Evolutionary conservation across 2,797 vertebrate genomes (phyloP), one percentile per base, ranked within the genome.

Genomic region (Falco naumanni): DNA sequence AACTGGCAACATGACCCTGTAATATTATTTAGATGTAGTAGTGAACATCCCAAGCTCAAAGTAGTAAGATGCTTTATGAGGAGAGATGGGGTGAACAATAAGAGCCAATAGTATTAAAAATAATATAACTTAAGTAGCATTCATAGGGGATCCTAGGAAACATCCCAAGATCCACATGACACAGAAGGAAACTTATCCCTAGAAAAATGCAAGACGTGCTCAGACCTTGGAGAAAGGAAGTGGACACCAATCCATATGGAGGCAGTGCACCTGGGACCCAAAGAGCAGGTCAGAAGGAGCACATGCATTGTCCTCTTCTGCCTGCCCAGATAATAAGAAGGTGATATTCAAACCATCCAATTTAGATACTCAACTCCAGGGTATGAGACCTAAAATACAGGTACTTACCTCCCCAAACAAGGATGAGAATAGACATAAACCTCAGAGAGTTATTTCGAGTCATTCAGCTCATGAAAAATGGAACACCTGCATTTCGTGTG

Each of bases 141-240:
- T 84, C 26, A 29, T 60, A 61, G 41, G 65, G 14, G 14, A 43
- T 43, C 15, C 28, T 31, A 24, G 37, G n/a, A 19, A 66, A 80
- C 41, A 5, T 15, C 6, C 7, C 41, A 3, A 3, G 7, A 5
- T 13, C 20, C 9, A 19, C 15, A 8, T 0, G 16, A 22, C 41
- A n/a, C 20, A 39, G 56, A 11, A 81, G 24, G 56, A 72, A 90
- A 25, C 2, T 39, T 33, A 6, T 12, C 5, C 37, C 43, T 19
- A 26, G 20, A 48, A 79, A 56, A 69, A 83, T 25, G 14, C 22
- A 19, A 29, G 69, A 51, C 0, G 0, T 16, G 13, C 25, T 85
- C 54, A 48, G 64, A 17, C 11, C 61, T 65, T 12, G 60, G 51
- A 41, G 22, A 10, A 84, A 77, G 25, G 31, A 5, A 1, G 4